Percentiles rank a stretch among this genome's conserved stretches.
phyloP scores from a whole-genome alignment of 2,113 vertebrate species.

The Mohoua ochrocephala region DNA sequence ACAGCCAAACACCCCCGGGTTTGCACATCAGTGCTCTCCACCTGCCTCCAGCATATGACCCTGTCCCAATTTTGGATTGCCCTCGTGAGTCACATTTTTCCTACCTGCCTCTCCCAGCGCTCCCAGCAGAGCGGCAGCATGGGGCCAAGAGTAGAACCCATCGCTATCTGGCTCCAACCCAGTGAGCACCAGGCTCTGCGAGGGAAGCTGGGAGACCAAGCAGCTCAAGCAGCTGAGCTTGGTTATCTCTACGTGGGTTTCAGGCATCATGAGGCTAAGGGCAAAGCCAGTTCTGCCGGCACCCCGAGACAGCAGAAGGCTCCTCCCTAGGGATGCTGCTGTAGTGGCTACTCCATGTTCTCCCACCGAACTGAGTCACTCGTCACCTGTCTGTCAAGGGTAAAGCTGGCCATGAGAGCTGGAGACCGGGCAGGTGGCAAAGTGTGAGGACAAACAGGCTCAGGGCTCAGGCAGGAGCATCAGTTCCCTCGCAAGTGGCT shows the following conservation, averaged over 20 bases:
- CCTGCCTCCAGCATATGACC: neutral
- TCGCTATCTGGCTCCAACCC: neutral
- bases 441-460: neutral
- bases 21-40: neutral
- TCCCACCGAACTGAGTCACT: neutral
- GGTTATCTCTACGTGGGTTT: neutral
- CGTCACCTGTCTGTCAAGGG: accelerated
- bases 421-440: neutral
- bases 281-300: neutral
- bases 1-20: neutral
- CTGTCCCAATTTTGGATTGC: neutral
- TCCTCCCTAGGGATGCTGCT: neutral
- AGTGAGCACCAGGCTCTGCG: neutral
- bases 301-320: accelerated
- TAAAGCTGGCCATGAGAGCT: neutral
- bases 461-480: neutral
- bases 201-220: neutral
- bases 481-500: accelerated
- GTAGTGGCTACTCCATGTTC: neutral
- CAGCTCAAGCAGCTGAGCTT: neutral
- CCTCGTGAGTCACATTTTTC: neutral
- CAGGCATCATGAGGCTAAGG: neutral
- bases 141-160: neutral
- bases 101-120: neutral
- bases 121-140: neutral